Base-by-base conservation (phyloP, 2,888 invertebrate genomes). In the Heliconius ismenius region DNA sequence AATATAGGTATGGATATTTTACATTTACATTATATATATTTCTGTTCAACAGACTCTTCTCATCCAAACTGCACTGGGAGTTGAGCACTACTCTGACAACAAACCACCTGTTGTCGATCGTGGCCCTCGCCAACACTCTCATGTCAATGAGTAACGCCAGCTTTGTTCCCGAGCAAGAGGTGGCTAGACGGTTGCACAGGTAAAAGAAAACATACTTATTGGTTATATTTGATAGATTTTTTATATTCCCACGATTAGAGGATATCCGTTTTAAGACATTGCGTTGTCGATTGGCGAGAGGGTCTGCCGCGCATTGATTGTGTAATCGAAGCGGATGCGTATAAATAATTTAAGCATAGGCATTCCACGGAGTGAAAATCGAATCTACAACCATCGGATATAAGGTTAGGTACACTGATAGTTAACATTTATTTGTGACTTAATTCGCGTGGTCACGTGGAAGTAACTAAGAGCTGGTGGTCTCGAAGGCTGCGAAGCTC, bases 61-160 rank as follows among this genome's bases (percentile, higher is more conserved):
- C 98, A 0, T 97, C 97, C 2, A 96, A 96, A 79, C 96, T 98
- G 0, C 98, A 99, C 89, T 99, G 99, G 99, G 98, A 99, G 93
- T 95, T 99, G 73, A 98, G 98, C 83, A 98, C 98, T 2, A 98
- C 98, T 0, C 92, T 99, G 43, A 99, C 99, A 1, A 99, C 99
- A 24, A 98, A 98, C 92, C 99, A 99, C 90, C 95, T 99, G 79
- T 94, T 99, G 81, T 97, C 99, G 75, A 97, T 99, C 80, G 98
- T 99, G 74, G 97, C 99, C 1, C 95, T 99, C 76, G 98, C 99
- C 73, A 99, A 99, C 91, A 99, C 99, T 0, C 95, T 99, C 73
- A 98, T 99, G 98, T 98, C 98, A 1, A 99, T 99, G 98, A 98
- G 97, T 88, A 98, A 98, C 85, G 98, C 98, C 54, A 98, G 98